Evolutionary conservation across 2,888 invertebrate genomes (phyloP).

Genomic region (Thymelicus acteon): DNA sequence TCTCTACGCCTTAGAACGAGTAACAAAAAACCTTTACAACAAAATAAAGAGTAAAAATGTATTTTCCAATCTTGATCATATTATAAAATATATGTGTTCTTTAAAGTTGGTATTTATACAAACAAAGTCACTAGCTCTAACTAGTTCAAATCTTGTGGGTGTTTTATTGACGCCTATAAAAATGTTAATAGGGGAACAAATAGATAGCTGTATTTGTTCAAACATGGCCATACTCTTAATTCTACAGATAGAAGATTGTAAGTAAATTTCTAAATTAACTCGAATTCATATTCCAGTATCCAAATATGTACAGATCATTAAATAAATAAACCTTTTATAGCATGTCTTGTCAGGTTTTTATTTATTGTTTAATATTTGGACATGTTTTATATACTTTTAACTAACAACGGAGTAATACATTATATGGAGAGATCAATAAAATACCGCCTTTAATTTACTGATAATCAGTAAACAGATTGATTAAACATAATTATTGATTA

Average conservation of each 20-base stretch:
- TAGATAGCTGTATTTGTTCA: constrained; percentile 39
- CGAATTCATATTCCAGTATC: constrained; percentile 23
- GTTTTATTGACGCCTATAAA: constrained; percentile 63
- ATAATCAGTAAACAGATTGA: background rate
- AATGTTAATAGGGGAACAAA: constrained; percentile 57
- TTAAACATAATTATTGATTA: background rate
- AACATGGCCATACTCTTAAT: constrained; percentile 37
- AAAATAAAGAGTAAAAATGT: too few species aligned
- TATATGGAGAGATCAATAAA: background rate
- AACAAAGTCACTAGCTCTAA: constrained; percentile 40
- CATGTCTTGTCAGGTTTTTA: constrained; percentile 1
- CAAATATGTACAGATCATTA: constrained; percentile 28
- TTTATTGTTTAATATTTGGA: background rate
- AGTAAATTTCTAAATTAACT: constrained; percentile 41
- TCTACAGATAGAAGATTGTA: constrained; percentile 38
- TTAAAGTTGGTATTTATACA: background rate
- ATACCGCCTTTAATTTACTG: background rate
- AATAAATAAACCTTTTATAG: constrained; percentile 9
- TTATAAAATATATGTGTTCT: background rate
- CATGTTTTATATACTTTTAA: background rate
- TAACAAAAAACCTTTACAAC: too few species aligned
- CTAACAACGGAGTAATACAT: background rate
- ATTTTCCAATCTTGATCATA: too few species aligned
- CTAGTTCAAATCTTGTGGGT: constrained; percentile 15
- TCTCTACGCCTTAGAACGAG: too few species aligned